phyloP scores from a whole-genome alignment of 1,140 invertebrate genomes.

The Lanistes nyassanus region DNA sequence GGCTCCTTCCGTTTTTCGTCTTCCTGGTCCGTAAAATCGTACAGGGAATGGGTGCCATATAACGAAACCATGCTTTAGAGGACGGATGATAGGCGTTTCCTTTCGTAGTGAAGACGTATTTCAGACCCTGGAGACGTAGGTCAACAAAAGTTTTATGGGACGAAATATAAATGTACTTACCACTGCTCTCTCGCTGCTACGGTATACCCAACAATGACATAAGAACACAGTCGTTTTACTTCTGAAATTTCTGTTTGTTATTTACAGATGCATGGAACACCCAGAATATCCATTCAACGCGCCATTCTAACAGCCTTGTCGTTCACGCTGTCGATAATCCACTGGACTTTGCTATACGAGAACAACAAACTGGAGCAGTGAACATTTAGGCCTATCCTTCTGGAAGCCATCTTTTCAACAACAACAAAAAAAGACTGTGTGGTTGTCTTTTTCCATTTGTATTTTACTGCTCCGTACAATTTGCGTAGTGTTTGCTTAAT shows the following conservation, averaged over 20 bases:
- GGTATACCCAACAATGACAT: not conserved
- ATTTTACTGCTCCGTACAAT: not conserved
- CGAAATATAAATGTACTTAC: not conserved
- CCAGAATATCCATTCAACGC: not conserved
- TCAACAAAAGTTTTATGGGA: not conserved
- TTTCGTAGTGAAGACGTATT: not conserved
- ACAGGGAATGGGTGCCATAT: no score
- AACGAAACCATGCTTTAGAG: no score
- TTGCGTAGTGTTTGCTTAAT: not conserved
- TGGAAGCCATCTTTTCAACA: not conserved
- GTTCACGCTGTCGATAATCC: not conserved
- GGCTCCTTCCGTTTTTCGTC: no score
- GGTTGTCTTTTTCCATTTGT: not conserved
- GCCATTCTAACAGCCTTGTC: not conserved
- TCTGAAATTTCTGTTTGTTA: not conserved
- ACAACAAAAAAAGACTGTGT: not conserved
- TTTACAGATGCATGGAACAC: slow-evolving; percentile 2
- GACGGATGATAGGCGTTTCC: no score
- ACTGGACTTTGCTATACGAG: not conserved
- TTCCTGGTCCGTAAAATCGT: no score
- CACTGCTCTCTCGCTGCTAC: not conserved
- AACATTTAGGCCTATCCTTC: not conserved
- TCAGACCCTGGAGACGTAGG: not conserved
- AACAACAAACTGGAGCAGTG: not conserved
- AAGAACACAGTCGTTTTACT: not conserved